These are phyloP conservation scores for Perognathus longimembris DNA, from an alignment of 2,113 vertebrate genomes.

Conservation along the genomic window DNA sequence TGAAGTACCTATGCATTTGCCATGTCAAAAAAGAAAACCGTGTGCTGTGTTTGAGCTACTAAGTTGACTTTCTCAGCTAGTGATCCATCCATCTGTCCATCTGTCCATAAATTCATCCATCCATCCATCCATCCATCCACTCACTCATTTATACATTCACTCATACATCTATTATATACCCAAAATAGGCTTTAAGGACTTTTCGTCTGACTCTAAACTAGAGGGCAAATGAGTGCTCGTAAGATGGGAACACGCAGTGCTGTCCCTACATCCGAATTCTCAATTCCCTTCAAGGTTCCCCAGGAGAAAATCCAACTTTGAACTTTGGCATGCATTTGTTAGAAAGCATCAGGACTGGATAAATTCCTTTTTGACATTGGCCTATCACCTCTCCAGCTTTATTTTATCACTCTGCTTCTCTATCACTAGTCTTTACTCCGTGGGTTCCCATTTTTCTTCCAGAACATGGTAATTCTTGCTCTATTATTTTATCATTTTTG, in stretches of 20 bases:
- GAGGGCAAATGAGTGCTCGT: neutral
- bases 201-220: neutral
- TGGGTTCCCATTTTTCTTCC: neutral
- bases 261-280: neutral
- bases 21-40: neutral
- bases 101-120: too few species aligned
- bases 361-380: neutral
- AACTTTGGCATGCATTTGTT: neutral
- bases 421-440: neutral
- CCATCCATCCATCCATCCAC: too few species aligned
- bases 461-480: neutral
- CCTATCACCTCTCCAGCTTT: neutral
- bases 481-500: neutral
- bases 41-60: neutral
- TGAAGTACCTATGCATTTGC: neutral
- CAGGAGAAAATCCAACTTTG: neutral
- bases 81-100: neutral
- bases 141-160: too few species aligned
- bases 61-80: neutral
- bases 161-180: neutral
- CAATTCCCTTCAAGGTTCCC: neutral
- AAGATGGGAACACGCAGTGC: neutral
- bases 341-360: neutral
- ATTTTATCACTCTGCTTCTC: neutral
- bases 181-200: neutral